These are phyloP conservation scores for Dermolepida albohirtum DNA, from an alignment of 2,888 invertebrate genomes.

Conservation along the genomic window DNA sequence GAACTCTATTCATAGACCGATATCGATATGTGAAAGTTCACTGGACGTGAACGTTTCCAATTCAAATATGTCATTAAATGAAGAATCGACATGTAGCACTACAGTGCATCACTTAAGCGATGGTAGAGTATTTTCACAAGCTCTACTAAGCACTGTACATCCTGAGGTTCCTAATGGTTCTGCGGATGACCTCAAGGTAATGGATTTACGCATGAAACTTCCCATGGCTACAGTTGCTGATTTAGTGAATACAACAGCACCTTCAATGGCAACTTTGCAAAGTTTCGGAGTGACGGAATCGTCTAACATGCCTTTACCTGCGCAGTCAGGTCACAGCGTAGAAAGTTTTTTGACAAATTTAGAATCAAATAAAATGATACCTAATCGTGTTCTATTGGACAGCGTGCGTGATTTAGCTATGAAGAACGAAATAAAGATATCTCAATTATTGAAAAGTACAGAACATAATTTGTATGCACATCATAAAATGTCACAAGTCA, in stretches of 20 bases:
- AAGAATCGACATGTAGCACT: constrained; percentile 59
- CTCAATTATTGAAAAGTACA: constrained; percentile 41
- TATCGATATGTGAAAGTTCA: constrained; percentile 62
- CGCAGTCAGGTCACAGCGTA: constrained; percentile 71
- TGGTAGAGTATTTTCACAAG: constrained; percentile 39
- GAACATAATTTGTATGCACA: constrained; percentile 40
- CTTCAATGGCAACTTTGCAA: constrained; percentile 68
- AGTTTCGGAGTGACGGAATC: constrained; percentile 66
- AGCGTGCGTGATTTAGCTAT: constrained; percentile 20
- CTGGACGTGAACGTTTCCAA: constrained; percentile 64
- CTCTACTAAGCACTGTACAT: constrained; percentile 37
- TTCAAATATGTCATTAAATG: constrained; percentile 64
- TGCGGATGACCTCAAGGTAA: constrained; percentile 65
- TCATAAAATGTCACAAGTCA: constrained; percentile 49
- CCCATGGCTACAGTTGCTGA: constrained; percentile 66
- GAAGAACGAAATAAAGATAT: constrained; percentile 35
- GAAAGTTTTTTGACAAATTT: constrained; percentile 71
- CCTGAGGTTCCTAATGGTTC: constrained; percentile 38
- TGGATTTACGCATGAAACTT: constrained; percentile 78
- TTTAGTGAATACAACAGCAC: constrained; percentile 68
- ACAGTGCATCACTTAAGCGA: constrained; percentile 44
- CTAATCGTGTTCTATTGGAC: constrained; percentile 17
- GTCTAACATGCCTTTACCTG: constrained; percentile 66
- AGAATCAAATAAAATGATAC: constrained; percentile 58
- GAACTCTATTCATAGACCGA: constrained; percentile 49